A percentile compares a stretch with the other conserved stretches of the same genome.
These are phyloP conservation scores for Colletes collaris DNA, from an alignment of 2,888 invertebrate species.

Conservation along the genomic window DNA sequence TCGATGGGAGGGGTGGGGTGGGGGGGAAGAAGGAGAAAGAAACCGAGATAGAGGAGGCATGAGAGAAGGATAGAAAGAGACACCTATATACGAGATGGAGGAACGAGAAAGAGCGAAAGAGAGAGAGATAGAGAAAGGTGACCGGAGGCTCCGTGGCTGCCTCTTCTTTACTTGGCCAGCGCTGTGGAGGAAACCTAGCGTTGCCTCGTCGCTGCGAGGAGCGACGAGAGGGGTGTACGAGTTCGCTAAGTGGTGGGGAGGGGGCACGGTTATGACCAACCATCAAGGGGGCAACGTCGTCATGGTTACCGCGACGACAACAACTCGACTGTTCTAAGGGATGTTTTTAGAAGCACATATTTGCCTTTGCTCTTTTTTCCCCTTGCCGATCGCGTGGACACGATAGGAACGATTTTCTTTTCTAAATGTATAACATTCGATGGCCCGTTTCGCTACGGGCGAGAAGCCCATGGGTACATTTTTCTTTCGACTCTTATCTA, in stretches of 20 bases:
- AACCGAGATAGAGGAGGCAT: slow-evolving; percentile 19
- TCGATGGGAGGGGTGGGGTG: slow-evolving; percentile 8
- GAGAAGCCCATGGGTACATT: neutral
- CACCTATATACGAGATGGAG: neutral
- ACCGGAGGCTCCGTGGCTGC: slow-evolving; percentile 63
- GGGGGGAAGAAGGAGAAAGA: slow-evolving; percentile 27
- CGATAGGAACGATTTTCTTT: slow-evolving; percentile 36
- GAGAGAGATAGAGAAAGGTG: slow-evolving; percentile 53
- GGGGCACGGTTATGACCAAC: slow-evolving; percentile 78
- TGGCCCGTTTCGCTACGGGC: slow-evolving; percentile 5
- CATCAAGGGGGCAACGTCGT: slow-evolving; percentile 78
- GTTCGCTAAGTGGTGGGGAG: slow-evolving; percentile 47
- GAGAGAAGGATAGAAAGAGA: slow-evolving; percentile 2
- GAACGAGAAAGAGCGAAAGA: slow-evolving; percentile 21
- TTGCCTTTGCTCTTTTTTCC: slow-evolving; percentile 58
- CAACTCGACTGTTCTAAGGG: slow-evolving; percentile 76
- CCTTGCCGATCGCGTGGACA: slow-evolving; percentile 41
- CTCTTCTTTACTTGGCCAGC: slow-evolving; percentile 78
- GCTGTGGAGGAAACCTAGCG: slow-evolving; percentile 74
- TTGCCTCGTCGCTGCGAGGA: slow-evolving; percentile 59
- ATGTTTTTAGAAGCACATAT: slow-evolving; percentile 74
- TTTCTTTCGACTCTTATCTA: neutral
- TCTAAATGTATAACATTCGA: slow-evolving; percentile 1
- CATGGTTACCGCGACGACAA: slow-evolving; percentile 82
- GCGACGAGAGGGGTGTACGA: slow-evolving; percentile 38